These are phyloP conservation scores for Axinella damicornis DNA, from an alignment of 37 sponge, comb jelly and placozoan species.

Conservation along the genomic window DNA sequence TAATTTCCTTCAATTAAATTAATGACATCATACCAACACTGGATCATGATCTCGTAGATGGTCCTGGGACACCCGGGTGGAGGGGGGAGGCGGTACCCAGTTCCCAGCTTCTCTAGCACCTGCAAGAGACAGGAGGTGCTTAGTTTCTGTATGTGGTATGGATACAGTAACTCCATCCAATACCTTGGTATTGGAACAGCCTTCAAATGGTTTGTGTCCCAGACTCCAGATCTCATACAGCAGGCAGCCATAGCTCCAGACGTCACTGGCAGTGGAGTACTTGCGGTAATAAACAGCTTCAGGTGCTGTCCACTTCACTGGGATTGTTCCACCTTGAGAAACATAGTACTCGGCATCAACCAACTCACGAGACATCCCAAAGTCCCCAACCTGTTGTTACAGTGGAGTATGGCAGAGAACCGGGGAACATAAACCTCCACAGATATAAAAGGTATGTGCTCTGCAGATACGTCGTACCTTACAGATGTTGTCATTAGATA, in stretches of 20 bases:
- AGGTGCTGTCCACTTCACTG: conserved; percentile 55
- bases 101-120: conserved; percentile 36
- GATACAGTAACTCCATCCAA: too few relatives aligned
- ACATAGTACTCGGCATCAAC: conserved; percentile 11
- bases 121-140: too few relatives aligned
- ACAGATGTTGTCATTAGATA: conserved; percentile 51
- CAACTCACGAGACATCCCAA: conserved; percentile 41
- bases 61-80: conserved; percentile 38
- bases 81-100: conserved; percentile 39
- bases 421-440: too few relatives aligned
- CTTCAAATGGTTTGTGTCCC: conserved; percentile 33
- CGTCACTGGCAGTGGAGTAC: conserved; percentile 59
- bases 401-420: too few relatives aligned
- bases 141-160: too few relatives aligned
- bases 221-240: conserved; percentile 59
- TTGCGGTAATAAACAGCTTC: conserved; percentile 35
- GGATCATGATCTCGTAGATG: conserved; percentile 45
- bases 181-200: conserved; percentile 30
- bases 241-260: conserved; percentile 57
- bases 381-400: conserved; percentile 32
- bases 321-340: conserved; percentile 14
- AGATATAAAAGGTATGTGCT: too few relatives aligned
- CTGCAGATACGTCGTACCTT: too few relatives aligned
- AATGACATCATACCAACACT: conserved; percentile 19
- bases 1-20: too few relatives aligned